Evolutionary conservation across 2,888 invertebrate species (phyloP).

Genomic region (Oscheius sp.): DNA sequence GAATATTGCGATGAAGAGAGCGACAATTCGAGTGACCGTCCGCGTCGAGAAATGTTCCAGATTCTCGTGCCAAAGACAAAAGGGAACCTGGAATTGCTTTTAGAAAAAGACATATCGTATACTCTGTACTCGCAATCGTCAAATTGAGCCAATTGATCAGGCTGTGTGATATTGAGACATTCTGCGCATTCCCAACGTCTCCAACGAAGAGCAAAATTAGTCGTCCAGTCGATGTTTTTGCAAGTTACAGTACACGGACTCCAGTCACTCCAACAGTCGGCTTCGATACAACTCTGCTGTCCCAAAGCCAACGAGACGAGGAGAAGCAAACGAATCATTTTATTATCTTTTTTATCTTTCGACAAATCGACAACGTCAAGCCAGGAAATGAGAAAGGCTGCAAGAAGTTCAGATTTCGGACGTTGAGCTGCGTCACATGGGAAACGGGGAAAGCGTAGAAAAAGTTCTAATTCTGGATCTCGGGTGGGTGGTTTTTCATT

Average conservation of each 20-base stretch:
- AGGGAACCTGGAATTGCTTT: no score
- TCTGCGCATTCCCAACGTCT: neutral
- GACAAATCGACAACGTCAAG: neutral
- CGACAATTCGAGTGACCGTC: neutral
- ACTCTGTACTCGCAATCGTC: neutral
- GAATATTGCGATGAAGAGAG: neutral
- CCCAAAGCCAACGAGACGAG: no score
- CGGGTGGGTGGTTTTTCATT: no score
- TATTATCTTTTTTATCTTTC: neutral
- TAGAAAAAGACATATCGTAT: no score
- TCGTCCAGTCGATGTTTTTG: neutral
- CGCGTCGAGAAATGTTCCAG: neutral
- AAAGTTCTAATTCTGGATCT: no score
- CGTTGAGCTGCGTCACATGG: no score
- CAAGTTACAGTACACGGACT: conserved; percentile 13
- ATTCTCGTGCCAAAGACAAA: conserved; percentile 4
- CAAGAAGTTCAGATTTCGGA: no score
- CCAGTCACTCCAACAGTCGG: neutral
- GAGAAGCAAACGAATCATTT: neutral
- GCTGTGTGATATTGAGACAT: conserved; percentile 4
- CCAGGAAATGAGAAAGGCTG: no score
- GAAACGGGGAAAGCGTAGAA: no score
- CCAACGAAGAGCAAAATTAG: neutral
- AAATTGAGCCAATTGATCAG: neutral
- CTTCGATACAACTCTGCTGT: neutral